Evolutionary conservation across 2,113 vertebrate genomes (phyloP).

Genomic region (Psittacula cyanocephala): DNA sequence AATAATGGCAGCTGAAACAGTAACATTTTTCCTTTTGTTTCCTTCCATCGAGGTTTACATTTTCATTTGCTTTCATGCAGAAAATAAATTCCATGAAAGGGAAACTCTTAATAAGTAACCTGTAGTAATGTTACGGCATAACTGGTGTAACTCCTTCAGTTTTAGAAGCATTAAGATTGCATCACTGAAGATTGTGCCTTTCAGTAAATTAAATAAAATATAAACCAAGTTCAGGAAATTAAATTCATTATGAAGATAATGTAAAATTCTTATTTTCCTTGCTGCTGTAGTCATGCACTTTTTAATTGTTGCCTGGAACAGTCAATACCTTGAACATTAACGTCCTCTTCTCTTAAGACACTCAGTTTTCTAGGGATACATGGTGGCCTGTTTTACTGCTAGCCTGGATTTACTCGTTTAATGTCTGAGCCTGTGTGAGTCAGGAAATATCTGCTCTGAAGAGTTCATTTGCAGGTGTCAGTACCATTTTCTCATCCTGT

Average conservation of each 20-base stretch:
- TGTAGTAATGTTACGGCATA: not conserved
- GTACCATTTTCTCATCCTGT: not conserved
- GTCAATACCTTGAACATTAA: not conserved
- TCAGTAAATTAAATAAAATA: not conserved
- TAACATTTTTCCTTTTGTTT: not conserved
- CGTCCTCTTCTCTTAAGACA: not conserved
- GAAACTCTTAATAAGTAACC: not conserved
- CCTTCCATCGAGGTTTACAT: not conserved
- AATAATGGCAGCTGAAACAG: not conserved
- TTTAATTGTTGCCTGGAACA: not conserved
- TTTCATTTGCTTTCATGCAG: not conserved
- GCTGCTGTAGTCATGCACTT: not conserved
- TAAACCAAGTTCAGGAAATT: conserved; percentile 13
- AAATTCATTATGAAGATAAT: not conserved
- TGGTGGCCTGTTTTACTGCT: not conserved
- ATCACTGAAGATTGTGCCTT: not conserved
- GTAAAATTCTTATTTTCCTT: not conserved
- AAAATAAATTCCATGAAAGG: not conserved
- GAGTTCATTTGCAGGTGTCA: not conserved
- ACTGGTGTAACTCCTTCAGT: not conserved
- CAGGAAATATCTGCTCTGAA: not conserved
- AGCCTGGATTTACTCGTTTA: not conserved
- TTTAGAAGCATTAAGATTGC: not conserved
- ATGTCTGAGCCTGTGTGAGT: not conserved
- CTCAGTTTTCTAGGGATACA: accelerated